A percentile compares a stretch with the other conserved stretches of the same genome.
phyloP scores from a whole-genome alignment of 2,888 invertebrate species.

The Chesias legatella region DNA sequence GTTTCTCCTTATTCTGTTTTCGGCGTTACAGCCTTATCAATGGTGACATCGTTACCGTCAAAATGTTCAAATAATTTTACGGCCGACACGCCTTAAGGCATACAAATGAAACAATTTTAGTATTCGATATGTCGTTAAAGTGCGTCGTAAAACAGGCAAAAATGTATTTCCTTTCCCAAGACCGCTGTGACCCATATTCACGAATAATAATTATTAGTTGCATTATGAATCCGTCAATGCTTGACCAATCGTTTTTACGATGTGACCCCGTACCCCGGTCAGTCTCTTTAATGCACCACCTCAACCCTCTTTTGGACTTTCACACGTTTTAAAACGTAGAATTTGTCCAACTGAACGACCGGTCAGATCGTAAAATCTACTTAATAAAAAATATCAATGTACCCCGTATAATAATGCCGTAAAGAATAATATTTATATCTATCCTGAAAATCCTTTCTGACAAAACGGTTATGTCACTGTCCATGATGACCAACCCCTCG shows the following conservation, averaged over 20 bases:
- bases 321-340: slow-evolving; percentile 72
- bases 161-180: slow-evolving; percentile 69
- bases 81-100: slow-evolving; percentile 8
- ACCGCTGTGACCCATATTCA: slow-evolving; percentile 67
- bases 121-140: slow-evolving; percentile 23
- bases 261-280: slow-evolving; percentile 52
- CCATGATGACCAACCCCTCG: slow-evolving; percentile 17
- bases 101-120: slow-evolving; percentile 20
- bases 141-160: slow-evolving; percentile 15
- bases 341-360: slow-evolving; percentile 60
- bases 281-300: slow-evolving; percentile 46
- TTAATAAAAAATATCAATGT: slow-evolving; percentile 50
- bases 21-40: background rate
- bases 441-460: slow-evolving; percentile 24
- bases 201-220: slow-evolving; percentile 41
- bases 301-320: slow-evolving; percentile 63
- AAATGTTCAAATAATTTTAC: slow-evolving; percentile 8
- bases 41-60: background rate
- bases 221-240: slow-evolving; percentile 62
- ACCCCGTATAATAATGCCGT: slow-evolving; percentile 69
- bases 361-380: slow-evolving; percentile 64
- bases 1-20: too few relatives aligned
- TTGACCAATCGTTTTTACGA: slow-evolving; percentile 72
- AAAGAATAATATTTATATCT: slow-evolving; percentile 61
- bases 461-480: slow-evolving; percentile 21